Evolutionary conservation across 2,888 invertebrate species (phyloP).

Genomic region (Sarcophaga variegata): DNA sequence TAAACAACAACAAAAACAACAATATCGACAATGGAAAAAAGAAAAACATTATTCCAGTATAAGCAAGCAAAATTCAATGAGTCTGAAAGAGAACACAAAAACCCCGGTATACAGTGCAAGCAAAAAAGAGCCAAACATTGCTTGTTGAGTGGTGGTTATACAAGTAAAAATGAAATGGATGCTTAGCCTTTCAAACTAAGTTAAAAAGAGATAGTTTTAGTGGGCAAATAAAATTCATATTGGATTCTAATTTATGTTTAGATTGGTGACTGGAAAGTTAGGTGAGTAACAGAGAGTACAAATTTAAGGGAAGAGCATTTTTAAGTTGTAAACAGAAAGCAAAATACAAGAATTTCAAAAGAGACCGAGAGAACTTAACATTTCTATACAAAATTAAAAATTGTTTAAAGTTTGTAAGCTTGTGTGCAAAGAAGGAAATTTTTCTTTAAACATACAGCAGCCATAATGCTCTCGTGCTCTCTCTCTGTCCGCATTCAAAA

Average conservation of each 20-base stretch:
- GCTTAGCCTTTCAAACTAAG: not conserved
- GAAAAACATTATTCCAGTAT: constrained; percentile 45
- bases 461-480: no score
- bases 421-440: no score
- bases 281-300: constrained; percentile 11
- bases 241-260: constrained; percentile 58
- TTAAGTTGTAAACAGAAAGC: not conserved
- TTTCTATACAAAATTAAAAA: no score
- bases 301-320: constrained; percentile 51
- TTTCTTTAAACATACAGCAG: no score
- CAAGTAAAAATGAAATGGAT: constrained; percentile 14
- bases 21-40: constrained; percentile 32
- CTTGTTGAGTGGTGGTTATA: not conserved
- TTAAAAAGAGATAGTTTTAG: not conserved
- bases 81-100: constrained; percentile 14
- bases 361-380: not conserved
- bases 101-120: not conserved
- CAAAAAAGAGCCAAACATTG: not conserved
- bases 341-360: not conserved
- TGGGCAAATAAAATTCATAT: constrained; percentile 50
- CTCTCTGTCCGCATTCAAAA: no score
- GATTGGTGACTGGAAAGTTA: constrained; percentile 48
- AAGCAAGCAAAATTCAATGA: constrained; percentile 11
- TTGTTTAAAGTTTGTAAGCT: no score
- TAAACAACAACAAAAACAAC: constrained; percentile 23